Percentiles rank a stretch among this genome's conserved stretches.
Conservation (phyloP, 2,113 vertebrate species). For the Thunnus thynnus region DNA sequence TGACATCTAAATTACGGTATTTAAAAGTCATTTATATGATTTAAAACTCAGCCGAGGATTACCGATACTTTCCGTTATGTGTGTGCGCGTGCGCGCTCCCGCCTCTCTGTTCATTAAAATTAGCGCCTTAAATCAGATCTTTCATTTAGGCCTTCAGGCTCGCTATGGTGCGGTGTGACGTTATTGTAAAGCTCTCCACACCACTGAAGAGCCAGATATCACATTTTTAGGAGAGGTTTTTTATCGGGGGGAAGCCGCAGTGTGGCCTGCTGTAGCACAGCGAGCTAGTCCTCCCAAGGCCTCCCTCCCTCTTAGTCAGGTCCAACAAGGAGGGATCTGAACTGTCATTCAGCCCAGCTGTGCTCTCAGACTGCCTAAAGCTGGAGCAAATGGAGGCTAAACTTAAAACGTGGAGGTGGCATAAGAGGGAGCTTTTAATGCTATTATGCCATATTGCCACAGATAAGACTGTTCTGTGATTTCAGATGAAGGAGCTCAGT, state of each 20-base stretch:
- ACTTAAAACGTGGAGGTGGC: slow-evolving; percentile 18
- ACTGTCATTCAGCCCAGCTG: slow-evolving; percentile 70
- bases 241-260: slow-evolving; percentile 30
- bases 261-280: slow-evolving; percentile 55
- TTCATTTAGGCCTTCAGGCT: background rate
- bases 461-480: background rate
- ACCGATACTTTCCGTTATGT: slow-evolving; percentile 75
- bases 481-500: slow-evolving; percentile 8
- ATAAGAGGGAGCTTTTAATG: background rate
- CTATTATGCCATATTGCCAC: background rate
- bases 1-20: background rate
- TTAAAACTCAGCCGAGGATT: slow-evolving; percentile 4
- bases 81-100: slow-evolving; percentile 72
- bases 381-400: slow-evolving; percentile 47
- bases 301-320: slow-evolving; percentile 37
- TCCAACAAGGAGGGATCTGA: slow-evolving; percentile 55
- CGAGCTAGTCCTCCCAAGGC: slow-evolving; percentile 57
- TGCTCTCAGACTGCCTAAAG: slow-evolving; percentile 25
- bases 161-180: accelerated
- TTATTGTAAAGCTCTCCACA: too few species aligned
- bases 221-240: background rate
- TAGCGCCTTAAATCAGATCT: slow-evolving; percentile 52
- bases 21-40: slow-evolving; percentile 30
- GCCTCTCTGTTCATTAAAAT: slow-evolving; percentile 51
- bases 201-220: background rate